Base-by-base conservation (phyloP, 92 coral and sea anemone species). In the Plumapathes pennacea region DNA sequence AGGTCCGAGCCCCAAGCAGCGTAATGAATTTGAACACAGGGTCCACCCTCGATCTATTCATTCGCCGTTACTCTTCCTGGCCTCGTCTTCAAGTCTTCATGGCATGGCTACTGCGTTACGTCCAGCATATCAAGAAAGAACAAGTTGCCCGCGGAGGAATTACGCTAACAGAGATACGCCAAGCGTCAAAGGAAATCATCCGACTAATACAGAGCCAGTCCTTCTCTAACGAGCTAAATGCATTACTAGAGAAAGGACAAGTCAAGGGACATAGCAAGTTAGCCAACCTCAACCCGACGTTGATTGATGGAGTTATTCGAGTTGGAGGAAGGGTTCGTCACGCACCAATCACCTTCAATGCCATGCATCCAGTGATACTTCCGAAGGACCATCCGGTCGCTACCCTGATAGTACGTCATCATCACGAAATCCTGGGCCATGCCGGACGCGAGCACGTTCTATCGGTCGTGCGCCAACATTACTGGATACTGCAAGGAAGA, bases 201-300 rank as follows among this genome's bases (percentile, higher is more conserved):
- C 48, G 51, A 49, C 14, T 74, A 23, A 41, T 65, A 15, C 82
- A 65, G 31, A 14, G 60, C 17, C 67, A 74, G 37, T 17, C 32
- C 75, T 66, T 64, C 37, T 26, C 64, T 17, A 43, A 65, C 52
- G 75, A 74, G 25, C 43, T 74, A 40, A 43, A 44, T 17, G 41
- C 23, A 23, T 52, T 76, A 50, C 54, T 41, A 4, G 26, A 9
- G 15, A 60, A 64, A 12, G 28, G 26, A 15, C 83, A 22, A 20
- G 60, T 76, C 39, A 50, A 44, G 11, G 52, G 63, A 24, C 60
- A 69, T 28, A 77, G 84, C 59, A 77, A 77, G 17, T 47, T 77
- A 17, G 48, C 56, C 34, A 77, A 59, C 45, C 77, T 77, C 20
- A 61, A 62, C 68, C 80, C 72, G 5, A 45, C 62, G 31, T 54